Evolutionary conservation across 1,140 invertebrate species (phyloP), one percentile per base, ranked within the genome.

Genomic region (Musca domestica): DNA sequence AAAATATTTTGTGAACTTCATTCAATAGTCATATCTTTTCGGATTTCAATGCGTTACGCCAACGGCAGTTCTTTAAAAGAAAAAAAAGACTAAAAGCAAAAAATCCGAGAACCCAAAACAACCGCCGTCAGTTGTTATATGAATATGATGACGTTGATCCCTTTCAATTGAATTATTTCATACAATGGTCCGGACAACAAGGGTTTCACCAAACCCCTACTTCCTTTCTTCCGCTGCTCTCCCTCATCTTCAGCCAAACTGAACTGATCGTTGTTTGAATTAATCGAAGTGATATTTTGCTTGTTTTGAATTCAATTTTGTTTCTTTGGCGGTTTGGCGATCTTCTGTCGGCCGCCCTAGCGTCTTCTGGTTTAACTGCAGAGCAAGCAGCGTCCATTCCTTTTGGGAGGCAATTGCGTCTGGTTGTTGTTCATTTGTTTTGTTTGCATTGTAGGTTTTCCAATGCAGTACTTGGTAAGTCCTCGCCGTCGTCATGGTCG

Each of bases 201-300:
- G 27, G 56, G 27, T 34, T 41, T 20, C 27, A 17, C 10, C 6
- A 41, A 41, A 20, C 34, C n/a, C 34, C 14, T 19, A 19, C 9
- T 41, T 54, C 30, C n/a, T 41, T 15, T 46, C n/a, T n/a, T n/a
- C n/a, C n/a, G n/a, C n/a, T n/a, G n/a, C n/a, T n/a, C n/a, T 46
- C 1, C 41, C 15, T 46, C 41, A 46, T 15, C 10, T 46, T 46
- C 10, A 46, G 15, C 15, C 4, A 25, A 20, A 56, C 22, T 56
- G 23, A 1, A 15, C 23, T 51, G n/a, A 34, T 61, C 17, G n/a
- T 64, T 70, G 69, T 70, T 70, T 70, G 69, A 70, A 70, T 70
- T 70, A 70, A 70, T 70, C 69, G 69, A 70, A 70, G 69, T 70
- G 69, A 70, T 70, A 70, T 70, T 70, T 70, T 47, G 65, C 69